Base-by-base conservation (phyloP, 2,888 invertebrate genomes). In the Pandemis heparana region DNA sequence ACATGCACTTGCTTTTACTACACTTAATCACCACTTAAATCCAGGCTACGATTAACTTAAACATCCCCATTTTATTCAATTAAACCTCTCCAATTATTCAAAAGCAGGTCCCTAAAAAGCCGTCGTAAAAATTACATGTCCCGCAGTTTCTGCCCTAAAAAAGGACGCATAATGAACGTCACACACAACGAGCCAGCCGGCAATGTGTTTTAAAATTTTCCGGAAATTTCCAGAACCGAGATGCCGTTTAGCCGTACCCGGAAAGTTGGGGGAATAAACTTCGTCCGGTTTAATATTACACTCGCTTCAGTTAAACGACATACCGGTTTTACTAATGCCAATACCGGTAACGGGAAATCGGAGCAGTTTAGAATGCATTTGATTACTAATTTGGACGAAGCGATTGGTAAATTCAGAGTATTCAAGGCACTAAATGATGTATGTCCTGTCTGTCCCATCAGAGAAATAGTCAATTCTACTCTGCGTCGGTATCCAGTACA, bases 81-180 rank as follows among this genome's bases (percentile, higher is more conserved):
- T 18, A 18, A 56, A n/a, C 14, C 12, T 14, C 10, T 14, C 12
- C 12, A 56, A 7, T 56, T 56, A 69, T 64, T 64, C 63, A 32
- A 38, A 56, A 56, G 32, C 63, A 16, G 60, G 32, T 39, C 69
- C 60, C 65, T 60, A 61, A 65, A 69, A 69, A 65, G 14, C 32
- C 43, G 51, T 59, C 46, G 69, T 53, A 41, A 70, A 74, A 74
- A 74, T 70, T 60, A 61, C 65, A 61, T 51, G 60, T 65, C 46
- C 60, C 9, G 65, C 14, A 70, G 70, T 74, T 74, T 74, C 59
- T 63, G 41, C 69, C 64, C 60, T 51, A 32, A 69, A 74, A 70
- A 70, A 74, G 70, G 70, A 65, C 74, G 74, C 74, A 74, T 74
- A 74, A 70, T 74, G 74, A 74, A 69, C 69, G 65, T 74, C 69